A percentile compares a stretch with the other conserved stretches of the same genome.
Evolutionary conservation across 2,113 vertebrate genomes (phyloP).

Genomic region (Circaetus cinerascens): DNA sequence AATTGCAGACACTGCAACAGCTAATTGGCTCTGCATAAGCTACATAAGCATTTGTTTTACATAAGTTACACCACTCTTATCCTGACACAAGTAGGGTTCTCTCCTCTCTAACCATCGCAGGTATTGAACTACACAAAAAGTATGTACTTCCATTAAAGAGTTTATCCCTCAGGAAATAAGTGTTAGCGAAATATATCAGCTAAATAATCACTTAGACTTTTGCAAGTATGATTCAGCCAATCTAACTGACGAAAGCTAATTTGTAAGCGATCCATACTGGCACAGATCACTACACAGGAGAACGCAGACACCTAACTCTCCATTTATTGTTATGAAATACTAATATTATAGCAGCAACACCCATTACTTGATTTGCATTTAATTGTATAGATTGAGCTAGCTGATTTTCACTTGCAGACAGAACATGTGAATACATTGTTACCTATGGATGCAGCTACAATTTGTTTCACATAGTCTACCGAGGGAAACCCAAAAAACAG

Average conservation of each 20-base stretch:
- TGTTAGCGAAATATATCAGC: background rate
- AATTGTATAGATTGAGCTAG: background rate
- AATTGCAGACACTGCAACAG: conserved; percentile 3
- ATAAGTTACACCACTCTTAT: background rate
- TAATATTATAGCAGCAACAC: background rate
- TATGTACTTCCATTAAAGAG: background rate
- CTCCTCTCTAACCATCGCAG: background rate
- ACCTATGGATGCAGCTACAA: background rate
- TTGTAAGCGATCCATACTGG: background rate
- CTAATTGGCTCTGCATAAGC: background rate
- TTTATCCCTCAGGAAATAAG: background rate
- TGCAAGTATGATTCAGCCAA: background rate
- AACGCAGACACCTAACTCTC: background rate
- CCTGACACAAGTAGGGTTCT: background rate
- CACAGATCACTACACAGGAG: background rate
- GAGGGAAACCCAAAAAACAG: background rate
- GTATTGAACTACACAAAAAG: background rate
- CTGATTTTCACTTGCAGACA: background rate
- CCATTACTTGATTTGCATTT: background rate
- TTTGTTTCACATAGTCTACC: background rate
- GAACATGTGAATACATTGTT: background rate
- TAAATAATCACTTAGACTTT: background rate
- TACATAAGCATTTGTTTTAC: conserved; percentile 7
- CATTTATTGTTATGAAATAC: background rate
- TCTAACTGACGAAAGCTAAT: background rate